Base-by-base conservation (phyloP, 2,888 invertebrate species). In the Apomyelois bistriatella region DNA sequence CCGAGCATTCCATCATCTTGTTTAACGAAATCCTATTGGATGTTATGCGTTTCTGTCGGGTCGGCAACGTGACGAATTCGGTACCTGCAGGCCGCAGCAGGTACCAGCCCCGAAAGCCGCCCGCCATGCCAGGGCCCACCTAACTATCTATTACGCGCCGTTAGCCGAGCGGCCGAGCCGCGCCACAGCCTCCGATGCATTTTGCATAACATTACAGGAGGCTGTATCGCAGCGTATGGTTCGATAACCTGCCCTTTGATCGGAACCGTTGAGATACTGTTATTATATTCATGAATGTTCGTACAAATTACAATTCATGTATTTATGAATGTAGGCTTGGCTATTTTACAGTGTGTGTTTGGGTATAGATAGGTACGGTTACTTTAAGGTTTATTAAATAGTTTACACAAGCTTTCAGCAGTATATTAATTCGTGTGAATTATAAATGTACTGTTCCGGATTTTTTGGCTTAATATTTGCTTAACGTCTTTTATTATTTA, bases 111-210 rank as follows among this genome's bases (percentile, higher is more conserved):
- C 37, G 43, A 46, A 10, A 16, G 42, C 28, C 43, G 3, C 40
- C 3, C 53, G 52, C 37, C 22, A 2, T 22, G 22, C 22, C 22
- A 5, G 22, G 48, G 49, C 28, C 48, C 48, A 16, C 48, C 37
- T 46, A 46, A 37, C 60, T 58, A 61, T 60, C 58, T 62, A 67
- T 59, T 60, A 62, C 61, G 57, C 59, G 64, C 71, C 71, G 71
- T 67, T 67, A 70, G 60, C 49, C 35, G 56, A 53, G 36, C 51
- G n/a, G 53, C 52, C 47, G 37, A 47, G 43, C 49, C 35, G 56
- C 54, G 36, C 51, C 48, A 40, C 54, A 54, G 36, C 48, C 51
- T 57, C 57, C 55, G 46, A 53, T 64, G 64, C 65, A 64, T 59
- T 66, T 63, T 64, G 59, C 64, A 59, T 65, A 60, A 60, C 52